Evolutionary conservation across 2,888 invertebrate species (phyloP).

Genomic region (Oscheius sp.): DNA sequence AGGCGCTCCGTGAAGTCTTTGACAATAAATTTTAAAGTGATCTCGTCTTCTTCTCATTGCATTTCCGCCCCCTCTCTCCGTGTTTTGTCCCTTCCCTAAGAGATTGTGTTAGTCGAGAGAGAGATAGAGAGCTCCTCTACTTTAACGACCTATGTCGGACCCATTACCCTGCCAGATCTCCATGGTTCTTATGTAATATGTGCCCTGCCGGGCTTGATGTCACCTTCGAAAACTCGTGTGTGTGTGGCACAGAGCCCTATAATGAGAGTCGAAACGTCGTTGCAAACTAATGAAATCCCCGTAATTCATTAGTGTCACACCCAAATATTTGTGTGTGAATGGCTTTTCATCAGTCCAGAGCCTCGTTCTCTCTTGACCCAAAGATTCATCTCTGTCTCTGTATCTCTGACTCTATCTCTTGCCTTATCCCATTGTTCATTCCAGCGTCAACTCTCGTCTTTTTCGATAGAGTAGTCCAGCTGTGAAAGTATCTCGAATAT

Average conservation of each 20-base stretch:
- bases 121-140: not conserved
- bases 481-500: not conserved
- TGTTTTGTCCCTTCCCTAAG: not conserved
- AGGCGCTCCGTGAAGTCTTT: not conserved
- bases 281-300: constrained; percentile 32
- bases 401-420: no score
- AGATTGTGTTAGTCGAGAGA: not conserved
- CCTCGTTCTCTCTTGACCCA: not conserved
- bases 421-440: no score
- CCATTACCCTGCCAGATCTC: not conserved
- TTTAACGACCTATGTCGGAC: not conserved
- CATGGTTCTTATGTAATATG: constrained; percentile 1
- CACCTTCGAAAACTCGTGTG: constrained; percentile 16
- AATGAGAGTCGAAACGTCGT: constrained; percentile 23
- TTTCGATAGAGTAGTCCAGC: not conserved
- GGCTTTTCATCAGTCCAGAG: constrained; percentile 3
- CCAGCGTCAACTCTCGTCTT: not conserved
- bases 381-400: not conserved
- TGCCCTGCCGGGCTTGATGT: constrained; percentile 5
- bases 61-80: not conserved
- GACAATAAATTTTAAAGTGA: no score
- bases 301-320: constrained; percentile 21
- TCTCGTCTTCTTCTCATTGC: no score
- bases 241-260: not conserved
- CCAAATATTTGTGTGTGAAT: constrained; percentile 26